These are phyloP conservation scores for Sesia apiformis DNA, from an alignment of 2,888 invertebrate species.

Conservation along the genomic window DNA sequence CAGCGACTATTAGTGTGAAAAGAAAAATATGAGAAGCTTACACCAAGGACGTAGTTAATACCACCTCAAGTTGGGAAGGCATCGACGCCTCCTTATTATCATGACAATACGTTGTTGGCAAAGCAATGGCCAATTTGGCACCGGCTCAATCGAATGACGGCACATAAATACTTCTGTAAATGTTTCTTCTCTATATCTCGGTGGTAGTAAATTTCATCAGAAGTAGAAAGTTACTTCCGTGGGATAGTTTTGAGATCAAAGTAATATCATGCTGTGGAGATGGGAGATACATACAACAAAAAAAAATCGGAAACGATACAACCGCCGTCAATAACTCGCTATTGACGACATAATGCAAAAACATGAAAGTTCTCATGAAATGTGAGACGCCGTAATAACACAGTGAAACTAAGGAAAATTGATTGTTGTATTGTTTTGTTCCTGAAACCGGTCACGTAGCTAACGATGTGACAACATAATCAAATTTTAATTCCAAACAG, in stretches of 20 bases:
- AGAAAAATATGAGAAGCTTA: too few species aligned
- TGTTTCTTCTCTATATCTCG: too few species aligned
- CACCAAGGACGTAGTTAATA: too few species aligned
- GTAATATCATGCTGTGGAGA: not conserved
- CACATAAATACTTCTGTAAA: too few species aligned
- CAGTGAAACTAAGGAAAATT: conserved; percentile 38
- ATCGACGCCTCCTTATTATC: conserved; percentile 19
- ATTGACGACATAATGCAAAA: not conserved
- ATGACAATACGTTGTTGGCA: conserved; percentile 22
- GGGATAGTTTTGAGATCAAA: too few species aligned
- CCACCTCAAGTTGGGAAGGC: not conserved
- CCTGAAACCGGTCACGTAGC: conserved; percentile 13
- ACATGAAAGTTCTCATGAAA: conserved; percentile 27
- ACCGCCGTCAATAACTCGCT: not conserved
- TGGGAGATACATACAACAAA: not conserved
- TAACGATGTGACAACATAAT: conserved; percentile 1
- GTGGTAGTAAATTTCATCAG: too few species aligned
- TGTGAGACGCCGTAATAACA: conserved; percentile 14
- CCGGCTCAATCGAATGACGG: conserved; percentile 15
- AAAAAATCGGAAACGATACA: not conserved
- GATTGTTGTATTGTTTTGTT: conserved; percentile 15
- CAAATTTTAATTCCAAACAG: conserved; percentile 4
- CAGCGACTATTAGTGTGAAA: too few species aligned
- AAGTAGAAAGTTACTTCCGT: too few species aligned
- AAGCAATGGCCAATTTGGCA: conserved; percentile 25